Evolutionary conservation across 2,797 vertebrate genomes (phyloP).

Genomic region (Columba guinea): DNA sequence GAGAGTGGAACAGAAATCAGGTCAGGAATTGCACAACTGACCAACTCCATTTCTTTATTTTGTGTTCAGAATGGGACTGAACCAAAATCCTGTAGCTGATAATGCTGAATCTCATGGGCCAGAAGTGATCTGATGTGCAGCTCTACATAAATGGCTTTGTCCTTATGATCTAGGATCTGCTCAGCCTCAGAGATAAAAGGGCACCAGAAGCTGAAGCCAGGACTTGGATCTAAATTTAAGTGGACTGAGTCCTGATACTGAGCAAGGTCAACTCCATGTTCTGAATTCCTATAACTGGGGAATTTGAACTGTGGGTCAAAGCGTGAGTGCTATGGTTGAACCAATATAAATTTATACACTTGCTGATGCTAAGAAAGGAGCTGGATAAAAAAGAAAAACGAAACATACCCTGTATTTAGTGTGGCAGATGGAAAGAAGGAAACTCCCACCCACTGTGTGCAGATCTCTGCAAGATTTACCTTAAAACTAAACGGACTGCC

Average conservation of each 20-base stretch:
- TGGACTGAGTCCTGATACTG: not conserved
- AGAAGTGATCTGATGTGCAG: not conserved
- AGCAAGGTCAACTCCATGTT: not conserved
- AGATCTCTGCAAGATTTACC: conserved; percentile 35
- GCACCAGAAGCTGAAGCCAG: not conserved
- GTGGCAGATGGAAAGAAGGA: conserved; percentile 58
- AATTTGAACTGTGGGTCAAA: not conserved
- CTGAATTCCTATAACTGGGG: not conserved
- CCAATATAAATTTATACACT: not conserved
- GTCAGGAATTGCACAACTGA: not conserved
- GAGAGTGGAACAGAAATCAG: not conserved
- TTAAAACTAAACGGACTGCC: conserved; percentile 24
- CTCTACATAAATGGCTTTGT: not conserved
- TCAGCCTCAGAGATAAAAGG: not conserved
- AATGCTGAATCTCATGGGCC: not conserved
- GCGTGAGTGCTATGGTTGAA: not conserved
- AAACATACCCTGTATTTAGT: conserved; percentile 17
- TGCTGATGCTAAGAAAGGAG: conserved; percentile 4
- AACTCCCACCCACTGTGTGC: conserved; percentile 29
- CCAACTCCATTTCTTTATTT: not conserved
- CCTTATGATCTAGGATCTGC: not conserved
- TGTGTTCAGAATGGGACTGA: conserved; percentile 38
- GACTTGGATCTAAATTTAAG: not conserved
- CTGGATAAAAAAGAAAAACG: conserved; percentile 42
- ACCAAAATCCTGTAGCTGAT: conserved; percentile 33